These are phyloP conservation scores for Antedon bifida DNA, from an alignment of 35 echinoderm and acorn worm species.

Conservation along the genomic window DNA sequence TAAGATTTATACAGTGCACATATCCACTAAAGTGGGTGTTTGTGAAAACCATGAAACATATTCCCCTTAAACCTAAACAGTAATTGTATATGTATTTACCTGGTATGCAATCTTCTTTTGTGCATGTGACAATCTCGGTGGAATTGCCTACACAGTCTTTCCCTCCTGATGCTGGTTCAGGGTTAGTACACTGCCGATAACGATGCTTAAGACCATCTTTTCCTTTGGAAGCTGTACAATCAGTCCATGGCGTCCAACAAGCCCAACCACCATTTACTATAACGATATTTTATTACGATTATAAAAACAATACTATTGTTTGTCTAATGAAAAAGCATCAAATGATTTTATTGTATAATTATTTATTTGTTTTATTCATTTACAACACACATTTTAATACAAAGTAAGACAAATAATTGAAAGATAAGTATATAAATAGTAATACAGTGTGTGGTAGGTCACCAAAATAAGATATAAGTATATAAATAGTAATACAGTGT, in stretches of 20 bases:
- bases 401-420: too few relatives aligned
- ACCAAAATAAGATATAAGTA: too few relatives aligned
- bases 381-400: too few relatives aligned
- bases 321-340: not conserved
- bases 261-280: constrained; percentile 71
- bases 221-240: constrained; percentile 56
- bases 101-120: constrained; percentile 24
- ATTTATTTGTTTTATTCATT: not conserved
- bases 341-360: not conserved
- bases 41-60: too few relatives aligned
- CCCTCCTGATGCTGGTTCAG: constrained; percentile 38
- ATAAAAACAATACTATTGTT: constrained; percentile 7
- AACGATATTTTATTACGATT: not conserved
- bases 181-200: constrained; percentile 40
- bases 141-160: constrained; percentile 23
- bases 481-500: too few relatives aligned
- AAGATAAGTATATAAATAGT: too few relatives aligned
- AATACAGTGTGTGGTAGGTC: too few relatives aligned
- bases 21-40: too few relatives aligned
- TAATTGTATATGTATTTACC: constrained; percentile 13
- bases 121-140: constrained; percentile 13
- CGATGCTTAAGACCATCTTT: constrained; percentile 12
- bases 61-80: too few relatives aligned
- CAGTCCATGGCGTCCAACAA: constrained; percentile 58
- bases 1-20: too few relatives aligned